Evolutionary conservation across 2,888 invertebrate genomes (phyloP).

Genomic region (Galerucella pusilla): DNA sequence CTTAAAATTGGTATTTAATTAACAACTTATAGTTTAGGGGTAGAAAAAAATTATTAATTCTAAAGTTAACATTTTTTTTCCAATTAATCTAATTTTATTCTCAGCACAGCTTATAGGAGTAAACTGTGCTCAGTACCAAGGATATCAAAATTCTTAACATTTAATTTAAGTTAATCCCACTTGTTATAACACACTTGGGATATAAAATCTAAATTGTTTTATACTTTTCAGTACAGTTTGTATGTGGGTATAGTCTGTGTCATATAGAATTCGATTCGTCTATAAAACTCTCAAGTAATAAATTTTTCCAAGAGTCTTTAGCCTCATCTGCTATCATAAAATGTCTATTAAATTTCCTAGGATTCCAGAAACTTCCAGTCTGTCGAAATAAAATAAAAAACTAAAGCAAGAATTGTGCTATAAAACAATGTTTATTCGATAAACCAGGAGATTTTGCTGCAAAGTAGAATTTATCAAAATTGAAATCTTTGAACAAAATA

Average conservation of each 20-base stretch:
- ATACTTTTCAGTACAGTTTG: too few relatives aligned
- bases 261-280: neutral
- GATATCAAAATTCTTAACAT: too few relatives aligned
- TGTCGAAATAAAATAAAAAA: conserved; percentile 5
- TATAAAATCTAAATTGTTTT: too few relatives aligned
- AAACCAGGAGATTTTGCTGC: neutral
- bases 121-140: too few relatives aligned
- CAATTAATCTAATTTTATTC: too few relatives aligned
- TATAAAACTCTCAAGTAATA: conserved; percentile 25
- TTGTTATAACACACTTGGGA: too few relatives aligned
- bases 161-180: too few relatives aligned
- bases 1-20: too few relatives aligned
- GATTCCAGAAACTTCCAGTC: conserved; percentile 19
- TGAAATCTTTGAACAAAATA: neutral
- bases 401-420: neutral
- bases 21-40: too few relatives aligned
- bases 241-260: neutral
- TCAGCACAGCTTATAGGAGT: too few relatives aligned
- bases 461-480: neutral
- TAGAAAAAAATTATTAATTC: too few relatives aligned
- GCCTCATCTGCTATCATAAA: conserved; percentile 27
- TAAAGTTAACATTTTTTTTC: too few relatives aligned
- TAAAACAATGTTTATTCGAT: neutral
- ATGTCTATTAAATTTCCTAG: conserved; percentile 29
- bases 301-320: conserved; percentile 23